A percentile compares a stretch with the other conserved stretches of the same genome.
Conservation (phyloP, 1,140 invertebrate genomes). For the Drosophila obscura region DNA sequence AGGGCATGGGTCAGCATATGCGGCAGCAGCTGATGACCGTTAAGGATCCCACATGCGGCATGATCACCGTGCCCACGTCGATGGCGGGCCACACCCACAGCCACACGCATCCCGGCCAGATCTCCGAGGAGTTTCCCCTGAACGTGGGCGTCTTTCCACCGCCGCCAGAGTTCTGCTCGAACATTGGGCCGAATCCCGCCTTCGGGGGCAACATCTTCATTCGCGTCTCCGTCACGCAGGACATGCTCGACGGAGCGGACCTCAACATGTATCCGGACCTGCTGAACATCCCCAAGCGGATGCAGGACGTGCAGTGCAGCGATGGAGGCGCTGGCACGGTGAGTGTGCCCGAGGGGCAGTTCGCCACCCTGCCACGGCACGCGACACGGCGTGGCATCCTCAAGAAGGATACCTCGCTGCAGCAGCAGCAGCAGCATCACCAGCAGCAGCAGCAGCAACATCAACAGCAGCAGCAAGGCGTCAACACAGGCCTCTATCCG, state of each 20-base stretch:
- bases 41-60: constrained; percentile 74
- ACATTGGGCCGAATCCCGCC: constrained; percentile 85
- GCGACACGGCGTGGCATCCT: constrained; percentile 74
- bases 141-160: constrained; percentile 86
- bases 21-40: constrained; percentile 76
- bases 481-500: constrained; percentile 66
- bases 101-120: constrained; percentile 56
- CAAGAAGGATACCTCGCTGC: constrained; percentile 75
- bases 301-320: constrained; percentile 84
- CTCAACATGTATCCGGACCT: constrained; percentile 90
- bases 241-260: constrained; percentile 85
- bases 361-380: constrained; percentile 87
- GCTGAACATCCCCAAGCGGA: constrained; percentile 87
- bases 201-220: constrained; percentile 90
- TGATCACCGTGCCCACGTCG: constrained; percentile 79
- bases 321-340: constrained; percentile 64
- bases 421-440: constrained; percentile 60
- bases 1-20: constrained; percentile 40
- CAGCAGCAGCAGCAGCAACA: constrained; percentile 42
- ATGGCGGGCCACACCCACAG: constrained; percentile 65
- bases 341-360: constrained; percentile 73
- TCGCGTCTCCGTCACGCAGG: constrained; percentile 89
- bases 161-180: constrained; percentile 87
- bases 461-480: constrained; percentile 20
- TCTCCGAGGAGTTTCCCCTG: constrained; percentile 80